Percentiles rank a stretch among this genome's conserved stretches.
These are phyloP conservation scores for Cephalopachus bancanus DNA, from an alignment of 2,797 vertebrate genomes.

Conservation along the genomic window DNA sequence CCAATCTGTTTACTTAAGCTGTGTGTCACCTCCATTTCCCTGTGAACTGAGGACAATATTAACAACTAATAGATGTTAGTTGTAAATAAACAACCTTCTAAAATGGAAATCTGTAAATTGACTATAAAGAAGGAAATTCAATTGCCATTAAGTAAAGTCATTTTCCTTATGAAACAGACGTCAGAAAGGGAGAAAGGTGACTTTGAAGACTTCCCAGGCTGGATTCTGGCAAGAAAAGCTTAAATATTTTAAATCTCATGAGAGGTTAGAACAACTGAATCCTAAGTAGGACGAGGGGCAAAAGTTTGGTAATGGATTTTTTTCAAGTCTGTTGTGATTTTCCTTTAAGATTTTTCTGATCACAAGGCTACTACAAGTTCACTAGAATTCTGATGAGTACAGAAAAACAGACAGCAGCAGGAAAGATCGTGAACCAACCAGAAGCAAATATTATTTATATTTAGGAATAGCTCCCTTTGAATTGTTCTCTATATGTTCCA, in stretches of 20 bases:
- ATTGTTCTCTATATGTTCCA: background rate
- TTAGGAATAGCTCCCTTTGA: background rate
- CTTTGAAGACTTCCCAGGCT: slow-evolving; percentile 63
- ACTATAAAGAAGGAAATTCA: slow-evolving; percentile 73
- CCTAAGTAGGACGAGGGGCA: background rate
- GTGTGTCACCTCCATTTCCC: slow-evolving; percentile 56
- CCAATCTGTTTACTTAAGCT: slow-evolving; percentile 69
- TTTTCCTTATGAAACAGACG: slow-evolving; percentile 74
- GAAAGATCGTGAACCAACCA: background rate
- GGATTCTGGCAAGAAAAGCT: background rate
- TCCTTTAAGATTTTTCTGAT: slow-evolving; percentile 41
- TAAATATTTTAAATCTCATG: slow-evolving; percentile 15
- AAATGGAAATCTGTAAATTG: slow-evolving; percentile 71
- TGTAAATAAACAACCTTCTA: slow-evolving; percentile 66
- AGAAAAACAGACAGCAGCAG: background rate
- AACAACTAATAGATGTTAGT: slow-evolving; percentile 54
- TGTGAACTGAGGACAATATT: slow-evolving; percentile 39
- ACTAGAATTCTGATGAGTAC: background rate
- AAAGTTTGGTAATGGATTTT: slow-evolving; percentile 16
- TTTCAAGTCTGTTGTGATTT: slow-evolving; percentile 2
- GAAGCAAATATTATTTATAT: background rate
- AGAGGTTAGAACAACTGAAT: slow-evolving; percentile 49
- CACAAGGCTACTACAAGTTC: background rate
- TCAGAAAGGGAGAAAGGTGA: slow-evolving; percentile 50
- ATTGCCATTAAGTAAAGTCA: slow-evolving; percentile 72